phyloP scores from a whole-genome alignment of 2,888 invertebrate genomes.

The Brenthis daphne region DNA sequence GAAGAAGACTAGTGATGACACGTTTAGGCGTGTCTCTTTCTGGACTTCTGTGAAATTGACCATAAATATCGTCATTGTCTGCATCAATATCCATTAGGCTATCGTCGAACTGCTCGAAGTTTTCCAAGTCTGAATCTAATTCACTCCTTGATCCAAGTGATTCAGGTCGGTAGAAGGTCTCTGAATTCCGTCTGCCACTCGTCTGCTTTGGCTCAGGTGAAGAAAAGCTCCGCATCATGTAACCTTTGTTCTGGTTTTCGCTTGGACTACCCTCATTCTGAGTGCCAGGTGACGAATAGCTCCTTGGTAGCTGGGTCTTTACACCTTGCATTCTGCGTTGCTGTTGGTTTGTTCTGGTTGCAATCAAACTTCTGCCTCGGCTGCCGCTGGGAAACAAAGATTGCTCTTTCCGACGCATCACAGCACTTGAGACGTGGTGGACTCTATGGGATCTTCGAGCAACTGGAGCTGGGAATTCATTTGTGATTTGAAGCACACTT shows the following conservation, averaged over 20 bases:
- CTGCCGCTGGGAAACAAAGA: conserved; percentile 50
- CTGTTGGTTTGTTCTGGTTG: conserved; percentile 66
- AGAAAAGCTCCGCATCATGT: conserved; percentile 68
- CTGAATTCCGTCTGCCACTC: conserved; percentile 63
- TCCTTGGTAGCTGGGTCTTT: conserved; percentile 66
- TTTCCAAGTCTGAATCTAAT: conserved; percentile 71
- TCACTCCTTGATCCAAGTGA: conserved; percentile 66
- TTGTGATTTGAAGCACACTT: conserved; percentile 64
- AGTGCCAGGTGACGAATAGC: conserved; percentile 69
- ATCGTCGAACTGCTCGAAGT: conserved; percentile 72
- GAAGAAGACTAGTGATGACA: conserved; percentile 66
- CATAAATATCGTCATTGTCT: conserved; percentile 62
- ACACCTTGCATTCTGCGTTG: conserved; percentile 60
- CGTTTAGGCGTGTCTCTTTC: conserved; percentile 66
- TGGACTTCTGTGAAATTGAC: conserved; percentile 59
- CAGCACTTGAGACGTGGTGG: conserved; percentile 54
- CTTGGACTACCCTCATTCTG: conserved; percentile 57
- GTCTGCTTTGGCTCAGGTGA: conserved; percentile 68
- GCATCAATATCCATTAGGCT: conserved; percentile 73
- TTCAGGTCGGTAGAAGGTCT: conserved; percentile 65
- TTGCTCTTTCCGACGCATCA: conserved; percentile 69
- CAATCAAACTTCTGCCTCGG: conserved; percentile 67
- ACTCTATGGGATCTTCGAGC: conserved; percentile 51
- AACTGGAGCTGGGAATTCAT: conserved; percentile 59
- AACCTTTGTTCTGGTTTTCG: conserved; percentile 51